Evolutionary conservation across 2,888 invertebrate species (phyloP), one percentile per base, ranked within the genome.

Genomic region (Carabus problematicus): DNA sequence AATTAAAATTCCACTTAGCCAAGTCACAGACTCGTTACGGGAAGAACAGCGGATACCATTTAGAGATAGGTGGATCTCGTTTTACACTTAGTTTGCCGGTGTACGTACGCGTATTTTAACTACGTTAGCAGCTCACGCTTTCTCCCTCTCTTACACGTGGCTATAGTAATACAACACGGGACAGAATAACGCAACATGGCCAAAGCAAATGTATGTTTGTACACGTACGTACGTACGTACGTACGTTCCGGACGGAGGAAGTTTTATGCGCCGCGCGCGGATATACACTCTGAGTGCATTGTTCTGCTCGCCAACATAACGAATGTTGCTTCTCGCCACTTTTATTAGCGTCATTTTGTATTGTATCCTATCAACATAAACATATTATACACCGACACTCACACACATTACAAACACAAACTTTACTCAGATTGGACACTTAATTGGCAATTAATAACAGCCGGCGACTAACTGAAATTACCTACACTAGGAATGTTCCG

Each of bases 1-100:
- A 66, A 66, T 66, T 66, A 66, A 66, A 66, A 66, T 66, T 66
- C 66, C 59, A 66, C 49, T 66, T 66, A 58, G 59, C 64, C 11
- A 47, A 47, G 58, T 66, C 59, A 58, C 58, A 47, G 41, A 29
- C 52, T 63, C 63, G 59, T 58, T 49, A 49, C 52, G 52, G 52
- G 29, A 59, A 66, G 59, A 59, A 66, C 59, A 59, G 47, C 63
- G 63, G 63, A 63, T 66, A 14, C 66, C 64, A 58, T 66, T 66
- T n/a, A 59, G 41, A 66, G 52, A 16, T 40, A 49, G 49, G 52
- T 66, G 42, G 47, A 66, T 59, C 58, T 49, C 56, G 58, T 66
- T 66, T 66, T 49, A 66, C 58, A 66, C 58, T 66, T 66, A 58
- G 49, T 58, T 64, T 66, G 47, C 14, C 47, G 8, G 12, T 39